Evolutionary conservation across 2,797 vertebrate species (phyloP).

Genomic region (Glossophaga mutica): DNA sequence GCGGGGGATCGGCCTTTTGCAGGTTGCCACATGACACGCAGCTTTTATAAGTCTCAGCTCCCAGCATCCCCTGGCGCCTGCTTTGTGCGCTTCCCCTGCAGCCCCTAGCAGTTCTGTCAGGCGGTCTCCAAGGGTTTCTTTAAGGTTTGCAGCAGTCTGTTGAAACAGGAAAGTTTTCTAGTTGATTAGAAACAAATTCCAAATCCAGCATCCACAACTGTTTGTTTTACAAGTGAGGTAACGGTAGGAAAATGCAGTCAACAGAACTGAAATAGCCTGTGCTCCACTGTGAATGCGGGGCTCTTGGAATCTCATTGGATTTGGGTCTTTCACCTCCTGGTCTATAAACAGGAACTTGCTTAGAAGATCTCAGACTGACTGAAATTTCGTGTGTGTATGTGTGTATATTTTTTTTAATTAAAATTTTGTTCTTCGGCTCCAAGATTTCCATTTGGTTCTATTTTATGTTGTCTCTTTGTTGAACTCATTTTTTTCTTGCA

Average conservation of each 20-base stretch:
- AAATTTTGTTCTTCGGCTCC: neutral
- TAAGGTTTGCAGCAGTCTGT: neutral
- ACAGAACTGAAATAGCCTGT: conserved; percentile 41
- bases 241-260: conserved; percentile 39
- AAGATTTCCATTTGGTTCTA: neutral
- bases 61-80: neutral
- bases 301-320: neutral
- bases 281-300: neutral
- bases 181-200: conserved; percentile 61
- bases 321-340: neutral
- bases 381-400: neutral
- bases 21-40: neutral
- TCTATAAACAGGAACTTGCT: neutral
- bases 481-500: neutral
- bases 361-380: neutral
- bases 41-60: neutral
- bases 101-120: neutral
- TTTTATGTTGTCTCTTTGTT: neutral
- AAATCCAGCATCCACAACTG: conserved; percentile 32
- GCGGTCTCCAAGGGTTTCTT: neutral
- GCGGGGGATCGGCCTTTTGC: neutral
- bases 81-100: neutral
- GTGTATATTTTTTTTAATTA: neutral
- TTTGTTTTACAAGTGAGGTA: conserved; percentile 52
- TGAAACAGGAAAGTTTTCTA: neutral